Conservation (phyloP, 2,888 invertebrate genomes). For the Ichneumon xanthorius region DNA sequence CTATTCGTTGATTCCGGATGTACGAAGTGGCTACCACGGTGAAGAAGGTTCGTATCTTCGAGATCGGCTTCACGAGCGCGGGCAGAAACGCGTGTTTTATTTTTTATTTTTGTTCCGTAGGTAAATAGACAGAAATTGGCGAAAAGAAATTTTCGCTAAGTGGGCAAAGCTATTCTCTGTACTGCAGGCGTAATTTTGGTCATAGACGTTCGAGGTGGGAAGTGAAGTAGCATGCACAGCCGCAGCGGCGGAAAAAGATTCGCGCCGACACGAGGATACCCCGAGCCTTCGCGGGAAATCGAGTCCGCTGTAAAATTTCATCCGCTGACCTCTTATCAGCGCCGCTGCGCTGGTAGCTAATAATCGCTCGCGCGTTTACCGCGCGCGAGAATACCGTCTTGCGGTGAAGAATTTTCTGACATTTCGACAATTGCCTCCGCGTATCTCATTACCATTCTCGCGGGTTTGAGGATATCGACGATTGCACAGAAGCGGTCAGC, state of each 20-base stretch:
- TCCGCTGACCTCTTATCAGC: background rate
- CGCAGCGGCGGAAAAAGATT: background rate
- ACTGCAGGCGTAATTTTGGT: background rate
- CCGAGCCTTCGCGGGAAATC: background rate
- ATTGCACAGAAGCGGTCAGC: constrained; percentile 1
- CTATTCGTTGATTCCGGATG: background rate
- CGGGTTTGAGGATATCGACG: constrained; percentile 29
- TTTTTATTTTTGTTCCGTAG: too few species aligned
- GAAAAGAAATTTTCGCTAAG: background rate
- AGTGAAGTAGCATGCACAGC: background rate
- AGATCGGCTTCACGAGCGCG: too few species aligned
- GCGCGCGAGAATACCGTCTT: background rate
- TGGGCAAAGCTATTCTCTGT: background rate
- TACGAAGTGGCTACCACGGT: too few species aligned
- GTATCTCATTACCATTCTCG: background rate
- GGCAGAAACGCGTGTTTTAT: background rate
- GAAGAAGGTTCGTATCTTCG: too few species aligned
- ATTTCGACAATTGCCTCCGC: constrained; percentile 11
- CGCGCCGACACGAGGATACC: background rate
- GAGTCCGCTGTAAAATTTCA: background rate
- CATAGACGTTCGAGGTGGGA: background rate
- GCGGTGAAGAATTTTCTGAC: background rate
- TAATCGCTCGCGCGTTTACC: background rate
- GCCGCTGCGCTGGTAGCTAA: background rate
- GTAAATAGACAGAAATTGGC: background rate